Percentiles rank a stretch among this genome's conserved stretches.
These are phyloP conservation scores for Acleris cristana DNA, from an alignment of 2,888 invertebrate species.

Conservation along the genomic window DNA sequence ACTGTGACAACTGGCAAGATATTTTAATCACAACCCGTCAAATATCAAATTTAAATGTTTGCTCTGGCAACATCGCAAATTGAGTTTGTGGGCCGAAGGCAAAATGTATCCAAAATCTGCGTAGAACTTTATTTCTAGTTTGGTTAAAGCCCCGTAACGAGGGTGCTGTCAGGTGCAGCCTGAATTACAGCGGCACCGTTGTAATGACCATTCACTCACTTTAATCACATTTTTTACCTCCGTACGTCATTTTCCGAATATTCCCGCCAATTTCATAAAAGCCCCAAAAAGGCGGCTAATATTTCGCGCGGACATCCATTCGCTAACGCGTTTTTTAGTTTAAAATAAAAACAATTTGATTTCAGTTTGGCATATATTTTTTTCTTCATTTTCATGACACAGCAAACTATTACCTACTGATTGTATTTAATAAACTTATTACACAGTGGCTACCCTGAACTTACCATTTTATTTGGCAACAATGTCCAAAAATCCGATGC, in stretches of 20 bases:
- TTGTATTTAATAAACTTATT: neutral
- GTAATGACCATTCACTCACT: constrained; percentile 35
- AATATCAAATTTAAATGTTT: constrained; percentile 6
- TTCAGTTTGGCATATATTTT: neutral
- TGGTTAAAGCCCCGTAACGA: constrained; percentile 47
- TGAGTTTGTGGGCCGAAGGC: constrained; percentile 11
- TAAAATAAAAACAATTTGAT: neutral
- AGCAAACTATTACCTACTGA: neutral
- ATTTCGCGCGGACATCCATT: constrained; percentile 6
- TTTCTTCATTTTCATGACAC: neutral
- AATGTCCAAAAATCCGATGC: neutral
- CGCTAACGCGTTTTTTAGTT: constrained; percentile 3
- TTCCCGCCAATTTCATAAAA: constrained; percentile 33
- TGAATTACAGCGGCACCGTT: constrained; percentile 32
- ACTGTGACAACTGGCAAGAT: no score
- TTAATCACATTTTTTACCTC: constrained; percentile 36
- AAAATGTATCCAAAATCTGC: constrained; percentile 32
- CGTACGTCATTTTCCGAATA: constrained; percentile 17
- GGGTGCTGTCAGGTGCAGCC: constrained; percentile 56
- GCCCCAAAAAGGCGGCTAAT: constrained; percentile 21
- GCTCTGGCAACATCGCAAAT: constrained; percentile 6
- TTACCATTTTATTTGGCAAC: neutral
- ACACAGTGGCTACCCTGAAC: neutral
- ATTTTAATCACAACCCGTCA: neutral
- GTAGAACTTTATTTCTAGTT: constrained; percentile 51